phyloP scores from a whole-genome alignment of 2,113 vertebrate genomes.

The Myrmophylax atrothorax region DNA sequence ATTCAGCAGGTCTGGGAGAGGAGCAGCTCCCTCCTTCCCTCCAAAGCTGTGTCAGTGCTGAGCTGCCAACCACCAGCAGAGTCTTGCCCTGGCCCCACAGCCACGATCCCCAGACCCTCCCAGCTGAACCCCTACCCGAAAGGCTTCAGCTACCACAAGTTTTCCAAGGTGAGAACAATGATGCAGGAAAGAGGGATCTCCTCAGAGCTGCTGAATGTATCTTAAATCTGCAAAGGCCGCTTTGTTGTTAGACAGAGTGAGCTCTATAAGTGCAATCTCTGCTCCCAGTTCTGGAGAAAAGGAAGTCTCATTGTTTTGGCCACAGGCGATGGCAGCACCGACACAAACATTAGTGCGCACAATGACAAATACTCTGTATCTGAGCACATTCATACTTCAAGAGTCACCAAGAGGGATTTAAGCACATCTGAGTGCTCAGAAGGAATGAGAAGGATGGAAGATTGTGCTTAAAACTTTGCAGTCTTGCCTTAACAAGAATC shows the following conservation, averaged over 20 bases:
- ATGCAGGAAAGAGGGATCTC: neutral
- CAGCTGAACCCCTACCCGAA: no score
- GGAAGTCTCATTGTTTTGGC: neutral
- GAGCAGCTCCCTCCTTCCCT: neutral
- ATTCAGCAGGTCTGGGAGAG: rapidly evolving
- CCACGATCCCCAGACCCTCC: rapidly evolving
- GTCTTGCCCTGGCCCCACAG: rapidly evolving
- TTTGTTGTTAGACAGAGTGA: neutral
- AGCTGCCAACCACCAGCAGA: neutral
- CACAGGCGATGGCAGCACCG: neutral
- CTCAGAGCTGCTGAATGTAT: neutral
- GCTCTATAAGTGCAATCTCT: neutral
- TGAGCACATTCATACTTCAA: neutral
- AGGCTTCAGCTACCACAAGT: neutral
- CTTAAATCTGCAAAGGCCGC: neutral
- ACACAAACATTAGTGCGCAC: neutral
- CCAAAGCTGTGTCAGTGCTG: neutral
- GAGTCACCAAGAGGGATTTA: neutral
- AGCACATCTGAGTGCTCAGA: neutral
- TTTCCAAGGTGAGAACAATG: neutral
- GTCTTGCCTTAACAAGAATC: neutral
- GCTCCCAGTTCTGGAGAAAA: neutral
- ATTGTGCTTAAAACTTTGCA: neutral
- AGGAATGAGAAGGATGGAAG: neutral
- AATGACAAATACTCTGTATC: neutral